Evolutionary conservation across 2,797 vertebrate genomes (phyloP), one percentile per base, ranked within the genome.

Genomic region (Enteromius trimaculatus): DNA sequence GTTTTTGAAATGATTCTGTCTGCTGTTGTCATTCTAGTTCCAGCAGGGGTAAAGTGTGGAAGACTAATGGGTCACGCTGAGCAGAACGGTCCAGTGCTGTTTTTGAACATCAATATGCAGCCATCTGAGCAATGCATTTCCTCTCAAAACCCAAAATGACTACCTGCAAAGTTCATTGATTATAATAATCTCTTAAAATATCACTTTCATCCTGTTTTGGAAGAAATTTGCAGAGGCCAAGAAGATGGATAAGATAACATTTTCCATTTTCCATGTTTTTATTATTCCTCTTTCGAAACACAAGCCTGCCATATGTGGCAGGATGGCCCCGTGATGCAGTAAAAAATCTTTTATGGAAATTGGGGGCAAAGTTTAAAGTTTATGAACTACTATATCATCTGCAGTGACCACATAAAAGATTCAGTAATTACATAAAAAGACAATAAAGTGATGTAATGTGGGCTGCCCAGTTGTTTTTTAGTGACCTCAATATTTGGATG

Each of bases 251-350:
- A 87, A 47, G 79, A 83, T 86, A 84, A 86, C 77, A 64, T 85
- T 89, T 89, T 85, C 86, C 79, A 87, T 86, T 84, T 82, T 31
- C 26, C 55, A 78, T 51, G 58, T 80, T 77, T 80, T 82, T 70
- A 80, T 84, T 29, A 82, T 77, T 79, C 29, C 68, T 75, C 64
- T 81, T 69, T 78, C 37, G 49, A 83, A 85, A 86, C 82, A 83
- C 82, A 47, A 88, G 76, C 39, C 78, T 64, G 70, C 77, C 39
- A 34, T 77, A 66, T 55, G n/a, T 8, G 10, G 42, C 39, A 72
- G 37, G 31, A 77, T 58, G 37, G 69, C 55, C 44, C 69, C 21
- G 39, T 86, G 74, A 84, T 66, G 65, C 66, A 78, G 72, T 79
- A 77, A 87, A 87, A 84, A n/a, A 39, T 34, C 6, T 86, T 87